These are phyloP conservation scores for Caenorhabditis parvicauda DNA, from an alignment of 2,888 invertebrate species.

Conservation along the genomic window DNA sequence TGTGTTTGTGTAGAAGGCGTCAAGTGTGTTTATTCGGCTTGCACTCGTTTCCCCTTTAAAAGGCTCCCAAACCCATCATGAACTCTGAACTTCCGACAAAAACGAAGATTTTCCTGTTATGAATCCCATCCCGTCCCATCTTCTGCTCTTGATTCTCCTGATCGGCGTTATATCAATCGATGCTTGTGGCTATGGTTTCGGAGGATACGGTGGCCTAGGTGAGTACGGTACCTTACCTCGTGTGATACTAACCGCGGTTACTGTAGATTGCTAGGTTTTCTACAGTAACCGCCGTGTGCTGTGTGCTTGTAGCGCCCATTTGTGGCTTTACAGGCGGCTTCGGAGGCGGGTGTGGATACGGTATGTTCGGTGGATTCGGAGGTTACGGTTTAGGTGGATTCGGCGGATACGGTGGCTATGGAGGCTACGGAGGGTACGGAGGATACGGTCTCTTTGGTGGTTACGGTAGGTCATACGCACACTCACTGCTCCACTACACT, in stretches of 20 bases:
- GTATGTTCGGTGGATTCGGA: slow-evolving; percentile 22
- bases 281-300: too few species aligned
- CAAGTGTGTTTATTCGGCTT: too few species aligned
- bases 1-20: too few species aligned
- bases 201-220: slow-evolving; percentile 21
- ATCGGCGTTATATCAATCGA: slow-evolving; percentile 7
- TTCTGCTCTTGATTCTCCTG: slow-evolving; percentile 7
- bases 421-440: slow-evolving; percentile 6
- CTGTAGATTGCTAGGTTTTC: too few species aligned
- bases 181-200: slow-evolving; percentile 19
- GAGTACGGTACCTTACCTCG: too few species aligned
- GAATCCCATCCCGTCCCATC: not conserved
- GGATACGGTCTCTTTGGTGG: slow-evolving; percentile 23
- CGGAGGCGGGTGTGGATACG: too few species aligned
- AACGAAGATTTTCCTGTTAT: slow-evolving; percentile 4
- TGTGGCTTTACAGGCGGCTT: too few species aligned
- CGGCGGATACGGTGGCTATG: slow-evolving; percentile 23
- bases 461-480: slow-evolving; percentile 6
- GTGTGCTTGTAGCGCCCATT: too few species aligned
- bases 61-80: too few species aligned
- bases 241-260: too few species aligned
- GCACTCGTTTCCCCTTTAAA: too few species aligned
- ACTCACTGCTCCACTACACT: too few species aligned
- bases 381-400: slow-evolving; percentile 25
- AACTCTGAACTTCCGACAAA: slow-evolving; percentile 5